A percentile compares a stretch with the other conserved stretches of the same genome.
These are phyloP conservation scores for Protaetia brevitarsis DNA, from an alignment of 1,140 invertebrate species.

Conservation along the genomic window DNA sequence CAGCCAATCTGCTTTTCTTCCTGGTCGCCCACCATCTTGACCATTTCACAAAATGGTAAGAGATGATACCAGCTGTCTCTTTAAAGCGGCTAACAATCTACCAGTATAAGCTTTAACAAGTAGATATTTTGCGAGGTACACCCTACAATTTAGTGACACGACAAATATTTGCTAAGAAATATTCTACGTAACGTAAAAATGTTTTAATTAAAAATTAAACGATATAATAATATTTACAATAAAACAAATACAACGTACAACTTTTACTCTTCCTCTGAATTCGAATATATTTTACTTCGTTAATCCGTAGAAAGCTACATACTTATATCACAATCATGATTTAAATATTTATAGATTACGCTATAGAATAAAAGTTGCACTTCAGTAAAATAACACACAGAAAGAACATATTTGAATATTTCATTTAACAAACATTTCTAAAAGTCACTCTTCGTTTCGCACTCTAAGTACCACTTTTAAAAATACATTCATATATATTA, in stretches of 20 bases:
- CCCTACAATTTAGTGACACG: slow-evolving; percentile 33
- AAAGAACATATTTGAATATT: not conserved
- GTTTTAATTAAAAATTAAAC: not conserved
- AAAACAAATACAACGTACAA: not conserved
- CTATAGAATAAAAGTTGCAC: slow-evolving; percentile 9
- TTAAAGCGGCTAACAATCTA: slow-evolving; percentile 34
- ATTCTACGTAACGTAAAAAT: slow-evolving; percentile 6
- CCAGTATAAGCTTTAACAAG: slow-evolving; percentile 30
- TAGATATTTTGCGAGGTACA: slow-evolving; percentile 44
- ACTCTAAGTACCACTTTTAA: not conserved
- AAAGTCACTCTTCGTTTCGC: not conserved
- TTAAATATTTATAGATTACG: not conserved
- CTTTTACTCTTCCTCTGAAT: not conserved
- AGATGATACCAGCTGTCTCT: slow-evolving; percentile 30
- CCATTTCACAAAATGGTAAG: slow-evolving; percentile 47
- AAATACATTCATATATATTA: slow-evolving; percentile 20
- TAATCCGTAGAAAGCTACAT: slow-evolving; percentile 2
- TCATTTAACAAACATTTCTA: slow-evolving; percentile 1
- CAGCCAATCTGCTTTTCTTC: slow-evolving; percentile 39
- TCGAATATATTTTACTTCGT: not conserved
- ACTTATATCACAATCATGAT: slow-evolving; percentile 18
- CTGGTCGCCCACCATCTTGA: slow-evolving; percentile 38
- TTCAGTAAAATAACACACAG: not conserved
- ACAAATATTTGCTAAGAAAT: slow-evolving; percentile 26
- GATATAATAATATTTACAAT: not conserved